Percentiles rank a stretch among this genome's conserved stretches.
These are phyloP conservation scores for Isurus oxyrinchus DNA, from an alignment of 2,113 vertebrate genomes.

Conservation along the genomic window DNA sequence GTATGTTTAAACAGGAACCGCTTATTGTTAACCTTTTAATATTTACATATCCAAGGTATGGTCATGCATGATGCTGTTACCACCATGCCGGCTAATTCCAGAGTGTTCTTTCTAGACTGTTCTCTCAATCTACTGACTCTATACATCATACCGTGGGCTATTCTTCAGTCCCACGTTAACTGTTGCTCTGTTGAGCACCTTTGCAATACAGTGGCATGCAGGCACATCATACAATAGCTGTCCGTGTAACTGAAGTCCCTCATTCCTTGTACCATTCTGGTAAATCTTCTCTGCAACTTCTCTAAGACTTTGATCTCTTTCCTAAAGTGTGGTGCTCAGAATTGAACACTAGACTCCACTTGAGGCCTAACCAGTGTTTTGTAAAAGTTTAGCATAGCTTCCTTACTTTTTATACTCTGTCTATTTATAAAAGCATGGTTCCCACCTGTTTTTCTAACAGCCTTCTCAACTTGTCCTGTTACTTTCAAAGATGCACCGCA, in stretches of 20 bases:
- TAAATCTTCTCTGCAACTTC: neutral
- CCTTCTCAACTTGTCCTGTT: neutral
- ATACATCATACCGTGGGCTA: no score
- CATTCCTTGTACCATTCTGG: neutral
- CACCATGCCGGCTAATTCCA: no score
- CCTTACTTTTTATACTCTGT: neutral
- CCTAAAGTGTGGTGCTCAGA: neutral
- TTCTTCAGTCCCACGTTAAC: no score
- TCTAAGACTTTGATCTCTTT: neutral
- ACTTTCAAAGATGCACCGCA: neutral
- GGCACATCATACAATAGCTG: neutral
- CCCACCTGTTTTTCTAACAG: neutral
- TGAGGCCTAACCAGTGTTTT: neutral
- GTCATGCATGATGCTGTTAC: no score
- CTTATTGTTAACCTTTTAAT: no score
- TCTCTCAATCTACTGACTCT: no score
- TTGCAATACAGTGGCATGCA: no score
- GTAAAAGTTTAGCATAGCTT: neutral
- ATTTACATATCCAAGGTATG: no score
- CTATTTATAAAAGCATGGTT: neutral
- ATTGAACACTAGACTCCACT: neutral
- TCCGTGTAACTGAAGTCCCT: neutral
- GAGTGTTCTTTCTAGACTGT: no score
- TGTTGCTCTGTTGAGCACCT: no score
- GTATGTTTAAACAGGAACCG: no score